These are phyloP conservation scores for Acanthococcus lagerstroemiae DNA, from an alignment of 2,888 invertebrate species.

Conservation along the genomic window DNA sequence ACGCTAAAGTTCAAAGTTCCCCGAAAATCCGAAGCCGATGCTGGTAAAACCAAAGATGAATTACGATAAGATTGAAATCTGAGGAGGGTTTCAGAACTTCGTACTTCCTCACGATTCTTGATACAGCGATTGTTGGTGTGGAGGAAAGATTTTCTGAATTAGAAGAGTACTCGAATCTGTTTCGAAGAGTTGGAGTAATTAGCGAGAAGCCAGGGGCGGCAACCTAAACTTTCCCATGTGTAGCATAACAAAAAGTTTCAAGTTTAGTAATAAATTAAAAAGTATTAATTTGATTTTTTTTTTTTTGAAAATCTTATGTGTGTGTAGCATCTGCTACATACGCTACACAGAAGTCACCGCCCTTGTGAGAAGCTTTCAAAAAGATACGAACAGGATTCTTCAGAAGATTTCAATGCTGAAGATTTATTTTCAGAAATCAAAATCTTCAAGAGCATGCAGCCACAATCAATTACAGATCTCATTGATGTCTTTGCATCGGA, in stretches of 20 bases:
- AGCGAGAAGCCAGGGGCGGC: too few relatives aligned
- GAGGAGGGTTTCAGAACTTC: not conserved
- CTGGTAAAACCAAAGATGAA: not conserved
- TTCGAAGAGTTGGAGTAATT: not conserved
- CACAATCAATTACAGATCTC: too few relatives aligned
- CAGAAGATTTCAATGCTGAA: not conserved
- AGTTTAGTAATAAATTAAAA: too few relatives aligned
- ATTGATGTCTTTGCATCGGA: too few relatives aligned
- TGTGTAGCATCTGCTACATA: too few relatives aligned
- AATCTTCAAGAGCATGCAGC: too few relatives aligned
- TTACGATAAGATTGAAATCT: too few relatives aligned
- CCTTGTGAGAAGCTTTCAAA: not conserved
- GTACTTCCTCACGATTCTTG: not conserved
- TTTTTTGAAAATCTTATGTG: too few relatives aligned
- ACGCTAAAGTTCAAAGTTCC: not conserved
- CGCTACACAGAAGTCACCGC: too few relatives aligned
- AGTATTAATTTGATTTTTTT: too few relatives aligned
- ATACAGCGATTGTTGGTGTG: not conserved
- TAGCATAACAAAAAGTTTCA: too few relatives aligned
- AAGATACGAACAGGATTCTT: not conserved
- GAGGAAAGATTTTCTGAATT: not conserved
- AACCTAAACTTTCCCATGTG: too few relatives aligned
- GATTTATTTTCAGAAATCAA: not conserved
- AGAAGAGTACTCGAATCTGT: not conserved
- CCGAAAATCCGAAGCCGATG: not conserved